Base-by-base conservation (phyloP, 2,797 vertebrate species). In the Gymnodraco acuticeps region DNA sequence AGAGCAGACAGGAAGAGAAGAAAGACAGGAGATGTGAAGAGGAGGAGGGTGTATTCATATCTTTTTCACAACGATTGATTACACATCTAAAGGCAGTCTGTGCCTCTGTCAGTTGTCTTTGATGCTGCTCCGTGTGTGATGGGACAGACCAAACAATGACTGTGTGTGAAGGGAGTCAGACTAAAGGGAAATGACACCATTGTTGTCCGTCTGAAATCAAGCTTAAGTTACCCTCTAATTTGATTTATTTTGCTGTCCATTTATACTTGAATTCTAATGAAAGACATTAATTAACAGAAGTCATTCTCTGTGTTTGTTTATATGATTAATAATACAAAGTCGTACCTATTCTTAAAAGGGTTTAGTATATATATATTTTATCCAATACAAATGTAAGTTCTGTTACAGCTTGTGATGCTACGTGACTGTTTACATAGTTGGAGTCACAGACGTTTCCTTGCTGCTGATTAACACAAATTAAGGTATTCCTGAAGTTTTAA, bases 11-110 rank as follows among this genome's bases (percentile, higher is more conserved):
- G 27, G 71, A 73, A 31, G 46, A 75, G 65, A 20, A 70, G 56
- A 76, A 55, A 59, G 61, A 75, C 46, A 51, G 10, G 20, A n/a
- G 19, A 68, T 38, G 68, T 20, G 59, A 10, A 47, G 45, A 53
- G 56, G 62, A 66, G 33, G 66, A 51, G 43, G 67, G 31, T 38
- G 51, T 48, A 64, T 77, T 76, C 63, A 84, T 76, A 71, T 76
- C 23, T 76, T 78, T 74, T 81, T 68, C 20, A 56, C 61, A 63
- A 71, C 45, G 15, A 77, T 64, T 87, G 76, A 87, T 76, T 82
- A 70, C 72, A 84, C 78, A 86, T 84, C 67, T 75, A 14, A 82
- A 75, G 74, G 51, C 64, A 27, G 64, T 19, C 10, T 45, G 55
- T 52, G 80, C 62, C 48, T 52, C 47, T 43, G 58, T 47, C 2